Conservation (phyloP, 2,797 vertebrate genomes). For the Novumbra hubbsi region DNA sequence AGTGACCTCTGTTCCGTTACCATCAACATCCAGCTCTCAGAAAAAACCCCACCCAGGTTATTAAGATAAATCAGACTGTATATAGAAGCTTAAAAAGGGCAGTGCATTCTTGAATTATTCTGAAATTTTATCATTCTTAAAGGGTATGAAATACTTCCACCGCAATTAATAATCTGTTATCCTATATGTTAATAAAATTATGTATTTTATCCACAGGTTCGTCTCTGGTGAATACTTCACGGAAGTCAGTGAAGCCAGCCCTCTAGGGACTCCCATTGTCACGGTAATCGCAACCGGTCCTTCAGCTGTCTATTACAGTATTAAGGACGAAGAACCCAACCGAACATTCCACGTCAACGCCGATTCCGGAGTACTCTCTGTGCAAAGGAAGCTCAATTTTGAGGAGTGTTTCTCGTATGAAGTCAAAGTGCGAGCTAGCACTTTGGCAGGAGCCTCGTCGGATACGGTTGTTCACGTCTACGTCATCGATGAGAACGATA, state of each 20-base stretch:
- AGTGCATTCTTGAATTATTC: neutral
- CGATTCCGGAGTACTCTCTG: conserved; percentile 84
- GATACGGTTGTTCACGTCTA: conserved; percentile 78
- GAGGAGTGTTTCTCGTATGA: conserved; percentile 82
- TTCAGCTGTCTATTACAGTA: conserved; percentile 83
- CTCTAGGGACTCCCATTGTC: conserved; percentile 77
- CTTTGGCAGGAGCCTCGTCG: conserved; percentile 76
- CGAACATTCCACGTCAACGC: conserved; percentile 85
- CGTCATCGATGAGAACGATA: conserved; percentile 93
- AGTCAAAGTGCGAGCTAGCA: conserved; percentile 82
- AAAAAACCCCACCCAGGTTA: conserved; percentile 76
- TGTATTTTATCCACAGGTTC: conserved; percentile 76
- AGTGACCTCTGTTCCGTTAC: conserved; percentile 82
- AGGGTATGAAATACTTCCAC: neutral
- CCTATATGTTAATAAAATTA: neutral
- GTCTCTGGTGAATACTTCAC: conserved; percentile 80
- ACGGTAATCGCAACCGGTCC: conserved; percentile 79
- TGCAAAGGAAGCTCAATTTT: conserved; percentile 82
- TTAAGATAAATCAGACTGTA: no score
- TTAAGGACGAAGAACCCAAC: conserved; percentile 83
- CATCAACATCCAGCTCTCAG: conserved; percentile 77
- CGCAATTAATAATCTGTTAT: neutral
- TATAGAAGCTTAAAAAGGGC: neutral
- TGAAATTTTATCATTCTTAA: neutral
- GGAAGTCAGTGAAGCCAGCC: conserved; percentile 86